A percentile compares a stretch with the other conserved stretches of the same genome.
Evolutionary conservation across 2,797 vertebrate species (phyloP).

Genomic region (Lemur catta): DNA sequence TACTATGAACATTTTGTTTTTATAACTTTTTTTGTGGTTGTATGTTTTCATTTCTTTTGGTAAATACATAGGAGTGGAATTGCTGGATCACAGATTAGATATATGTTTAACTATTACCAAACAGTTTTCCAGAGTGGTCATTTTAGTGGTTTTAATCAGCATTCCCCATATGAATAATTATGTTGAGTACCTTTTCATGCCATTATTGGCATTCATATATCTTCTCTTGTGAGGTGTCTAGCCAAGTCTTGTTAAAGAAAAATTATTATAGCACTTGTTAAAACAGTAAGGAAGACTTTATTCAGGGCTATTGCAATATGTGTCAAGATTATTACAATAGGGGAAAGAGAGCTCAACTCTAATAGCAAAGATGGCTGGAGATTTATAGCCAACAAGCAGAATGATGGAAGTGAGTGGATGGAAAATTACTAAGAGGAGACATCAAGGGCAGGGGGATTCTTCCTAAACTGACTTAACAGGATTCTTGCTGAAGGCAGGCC

Average conservation of each 20-base stretch:
- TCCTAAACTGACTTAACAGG: not conserved
- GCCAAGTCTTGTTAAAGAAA: not conserved
- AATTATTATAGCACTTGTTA: not conserved
- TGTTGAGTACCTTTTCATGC: not conserved
- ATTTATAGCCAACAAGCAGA: not conserved
- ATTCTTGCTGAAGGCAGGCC: not conserved
- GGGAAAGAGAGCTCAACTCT: not conserved
- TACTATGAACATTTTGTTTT: not conserved
- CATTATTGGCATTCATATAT: not conserved
- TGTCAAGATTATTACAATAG: not conserved
- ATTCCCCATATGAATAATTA: not conserved
- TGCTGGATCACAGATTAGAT: not conserved
- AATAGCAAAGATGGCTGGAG: not conserved
- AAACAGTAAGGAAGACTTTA: slow-evolving; percentile 7
- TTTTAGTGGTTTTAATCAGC: not conserved
- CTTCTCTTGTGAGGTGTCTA: not conserved
- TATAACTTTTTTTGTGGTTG: not conserved
- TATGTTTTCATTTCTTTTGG: not conserved
- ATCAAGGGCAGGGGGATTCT: not conserved
- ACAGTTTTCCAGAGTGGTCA: not conserved
- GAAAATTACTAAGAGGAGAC: not conserved
- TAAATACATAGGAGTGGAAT: not conserved
- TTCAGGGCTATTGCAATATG: not conserved
- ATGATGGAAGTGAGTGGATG: not conserved
- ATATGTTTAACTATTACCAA: not conserved